Evolutionary conservation across 2,888 invertebrate species (phyloP), one percentile per base, ranked within the genome.

Genomic region (Orchestes rusci): DNA sequence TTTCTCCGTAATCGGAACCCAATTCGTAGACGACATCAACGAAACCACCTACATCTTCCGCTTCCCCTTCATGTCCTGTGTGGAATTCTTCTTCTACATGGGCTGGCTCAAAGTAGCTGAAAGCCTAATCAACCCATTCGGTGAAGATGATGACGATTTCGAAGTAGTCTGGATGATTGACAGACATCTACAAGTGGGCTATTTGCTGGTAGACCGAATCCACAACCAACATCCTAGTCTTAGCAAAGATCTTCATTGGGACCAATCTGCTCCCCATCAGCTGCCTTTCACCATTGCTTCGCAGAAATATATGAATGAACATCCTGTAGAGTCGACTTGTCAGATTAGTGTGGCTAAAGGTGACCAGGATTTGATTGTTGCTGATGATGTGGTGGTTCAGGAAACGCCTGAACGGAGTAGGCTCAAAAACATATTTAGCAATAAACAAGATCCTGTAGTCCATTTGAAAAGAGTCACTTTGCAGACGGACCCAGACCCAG

Each of bases 121-220:
- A 69, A 82, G 86, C 0, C 69, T 91, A 40, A 88, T 93, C 51
- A 93, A 93, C 70, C 90, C 90, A 0, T 90, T 89, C 59, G 90
- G 90, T 2, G 89, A 89, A 61, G 90, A 90, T 57, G 90, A 90
- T 60, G 90, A 90, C 59, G 90, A 90, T 58, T 90, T 90, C 61
- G 90, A 90, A 74, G 85, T 84, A 4, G 90, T 89, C 61, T 91
- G 91, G 90, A 77, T 93, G 69, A 83, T 93, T 39, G 92, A 93
- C 68, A 77, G 92, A 56, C 87, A 88, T 70, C 71, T 87, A 42
- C 83, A 85, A 74, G 85, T 85, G 62, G 84, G 88, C 13, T 91
- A 90, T 68, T 73, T 91, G 64, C 85, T 91, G 55, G 91, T 92
- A 32, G 91, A 92, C 65, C 89, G 89, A 70, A 90, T 91, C 84